Conservation (phyloP, 2,888 invertebrate genomes). For the Eugnorisma glareosa region DNA sequence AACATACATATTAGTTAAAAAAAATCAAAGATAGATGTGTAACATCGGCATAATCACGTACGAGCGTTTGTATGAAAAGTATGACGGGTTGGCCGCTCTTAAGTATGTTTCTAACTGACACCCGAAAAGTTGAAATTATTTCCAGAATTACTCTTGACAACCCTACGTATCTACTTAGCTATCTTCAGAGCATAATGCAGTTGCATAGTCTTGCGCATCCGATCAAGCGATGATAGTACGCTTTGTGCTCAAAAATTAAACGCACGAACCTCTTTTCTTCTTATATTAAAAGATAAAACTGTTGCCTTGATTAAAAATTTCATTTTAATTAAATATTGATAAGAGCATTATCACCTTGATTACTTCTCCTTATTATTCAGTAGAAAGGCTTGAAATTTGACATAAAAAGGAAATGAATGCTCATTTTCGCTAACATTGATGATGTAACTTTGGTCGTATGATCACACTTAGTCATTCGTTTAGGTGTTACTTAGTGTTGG, state of each 20-base stretch:
- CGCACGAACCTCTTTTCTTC: conserved; percentile 11
- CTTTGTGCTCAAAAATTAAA: conserved; percentile 50
- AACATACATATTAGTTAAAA: too few species aligned
- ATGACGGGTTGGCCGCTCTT: too few species aligned
- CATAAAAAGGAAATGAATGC: not conserved
- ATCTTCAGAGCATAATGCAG: conserved; percentile 50
- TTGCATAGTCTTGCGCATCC: conserved; percentile 56
- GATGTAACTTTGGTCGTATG: not conserved
- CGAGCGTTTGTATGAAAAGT: too few species aligned
- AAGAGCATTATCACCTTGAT: not conserved
- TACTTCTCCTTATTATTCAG: not conserved
- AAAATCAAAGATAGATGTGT: too few species aligned
- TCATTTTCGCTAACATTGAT: not conserved
- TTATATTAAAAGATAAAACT: conserved; percentile 29
- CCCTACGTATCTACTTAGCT: conserved; percentile 37
- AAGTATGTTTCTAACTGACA: not conserved
- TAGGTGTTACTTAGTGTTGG: not conserved
- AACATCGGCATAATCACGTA: too few species aligned
- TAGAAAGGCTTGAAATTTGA: not conserved
- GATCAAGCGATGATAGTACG: conserved; percentile 50
- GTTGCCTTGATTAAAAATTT: conserved; percentile 25
- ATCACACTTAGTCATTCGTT: not conserved
- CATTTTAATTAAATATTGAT: not conserved
- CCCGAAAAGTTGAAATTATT: not conserved
- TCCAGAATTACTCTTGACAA: conserved; percentile 1